Base-by-base conservation (phyloP, 53 echinoderm and acorn worm species). In the Pentamera pediparva region DNA sequence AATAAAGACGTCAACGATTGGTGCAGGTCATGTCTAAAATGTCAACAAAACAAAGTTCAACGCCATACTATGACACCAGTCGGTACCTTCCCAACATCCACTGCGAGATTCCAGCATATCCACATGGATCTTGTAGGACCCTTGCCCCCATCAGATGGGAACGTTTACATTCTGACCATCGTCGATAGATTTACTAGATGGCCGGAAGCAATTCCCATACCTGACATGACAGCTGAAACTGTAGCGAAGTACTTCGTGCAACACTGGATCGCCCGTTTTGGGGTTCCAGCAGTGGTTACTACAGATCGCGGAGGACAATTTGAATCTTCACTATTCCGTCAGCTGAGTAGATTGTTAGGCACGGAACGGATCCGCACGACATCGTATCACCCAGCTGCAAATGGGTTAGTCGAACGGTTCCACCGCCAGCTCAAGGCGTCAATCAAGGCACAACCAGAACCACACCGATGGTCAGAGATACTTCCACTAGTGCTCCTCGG, bases 101-200 rank as follows among this genome's bases (percentile, higher is more conserved):
- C 56, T 37, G 77, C 81, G 1, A 49, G 86, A 1, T 86, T 86
- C 35, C 30, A 50, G 0, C 81, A 86, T 25, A 24, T 81, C 10
- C 86, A 86, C 35, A 81, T 86, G 12, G 72, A 77, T 50, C 43
- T 86, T 35, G 81, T 80, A 0, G 81, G 77, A 4, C 71, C 81
- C 1, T 51, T 86, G 30, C 86, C 81, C 0, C 61, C 61, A 10
- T 81, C 77, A 8, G 53, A 81, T 39, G 81, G 86, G 0, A 37
- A 56, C 41, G 15, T 0, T 3, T 81, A 86, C 21, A 18, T 77
- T 5, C 36, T 86, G 18, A 82, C 57, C 10, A 37, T 59, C 21
- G 26, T 82, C 1, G 75, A 82, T 35, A 24, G 62, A 0, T 74
- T 81, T 19, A 74, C 74, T 0, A 58, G 81, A 10, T 81, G 81